phyloP scores from a whole-genome alignment of 2,797 vertebrate genomes.

The Sternotherus odoratus region DNA sequence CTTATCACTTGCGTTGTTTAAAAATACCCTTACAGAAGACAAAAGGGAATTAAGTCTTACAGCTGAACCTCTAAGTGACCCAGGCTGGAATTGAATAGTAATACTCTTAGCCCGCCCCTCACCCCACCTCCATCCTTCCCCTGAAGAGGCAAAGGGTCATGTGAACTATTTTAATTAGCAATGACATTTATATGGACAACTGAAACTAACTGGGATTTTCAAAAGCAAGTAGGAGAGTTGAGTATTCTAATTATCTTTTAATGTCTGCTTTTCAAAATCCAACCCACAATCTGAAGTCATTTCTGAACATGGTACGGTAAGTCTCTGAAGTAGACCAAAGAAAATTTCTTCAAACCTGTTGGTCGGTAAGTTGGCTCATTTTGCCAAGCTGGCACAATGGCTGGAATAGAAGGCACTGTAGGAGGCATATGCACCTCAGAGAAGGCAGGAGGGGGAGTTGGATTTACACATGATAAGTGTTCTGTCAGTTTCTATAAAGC shows the following conservation, averaged over 20 bases:
- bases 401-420: conserved; percentile 85
- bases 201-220: background rate
- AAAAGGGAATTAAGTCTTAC: accelerated
- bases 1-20: background rate
- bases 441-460: conserved; percentile 77
- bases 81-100: background rate
- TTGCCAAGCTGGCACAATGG: conserved; percentile 83
- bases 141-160: background rate
- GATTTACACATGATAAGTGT: conserved; percentile 69
- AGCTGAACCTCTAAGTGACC: background rate
- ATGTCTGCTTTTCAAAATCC: background rate
- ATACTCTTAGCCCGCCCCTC: background rate
- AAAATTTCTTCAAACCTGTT: conserved; percentile 78
- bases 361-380: conserved; percentile 81
- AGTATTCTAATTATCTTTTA: background rate
- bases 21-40: background rate
- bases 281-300: background rate
- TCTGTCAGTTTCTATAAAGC: conserved; percentile 76
- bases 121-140: background rate
- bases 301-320: background rate
- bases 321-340: background rate
- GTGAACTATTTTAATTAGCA: background rate
- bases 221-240: background rate
- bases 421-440: conserved; percentile 83
- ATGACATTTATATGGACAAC: background rate